Evolutionary conservation across 2,113 vertebrate species (phyloP).

Genomic region (Pseudopodoces humilis): DNA sequence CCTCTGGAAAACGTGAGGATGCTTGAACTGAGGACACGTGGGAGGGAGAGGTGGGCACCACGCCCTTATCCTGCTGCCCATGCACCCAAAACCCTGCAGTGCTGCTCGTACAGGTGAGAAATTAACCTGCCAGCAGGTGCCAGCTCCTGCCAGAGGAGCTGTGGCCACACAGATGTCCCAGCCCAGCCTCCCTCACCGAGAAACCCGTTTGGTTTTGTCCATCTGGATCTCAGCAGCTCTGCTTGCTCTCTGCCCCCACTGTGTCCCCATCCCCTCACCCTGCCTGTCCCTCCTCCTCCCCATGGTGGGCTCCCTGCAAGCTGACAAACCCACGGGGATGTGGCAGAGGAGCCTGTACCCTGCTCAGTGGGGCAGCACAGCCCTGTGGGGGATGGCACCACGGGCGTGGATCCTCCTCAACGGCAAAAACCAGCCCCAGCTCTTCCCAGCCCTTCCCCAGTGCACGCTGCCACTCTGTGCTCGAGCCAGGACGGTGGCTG

Average conservation of each 20-base stretch:
- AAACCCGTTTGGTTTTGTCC: neutral
- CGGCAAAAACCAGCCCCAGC: rapidly evolving
- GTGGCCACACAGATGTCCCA: neutral
- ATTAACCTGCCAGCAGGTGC: neutral
- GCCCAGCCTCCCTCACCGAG: neutral
- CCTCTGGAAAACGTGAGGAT: neutral
- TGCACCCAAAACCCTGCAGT: neutral
- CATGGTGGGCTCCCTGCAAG: neutral
- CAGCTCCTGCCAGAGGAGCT: neutral
- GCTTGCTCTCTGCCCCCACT: neutral
- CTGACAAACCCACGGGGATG: neutral
- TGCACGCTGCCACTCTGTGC: neutral
- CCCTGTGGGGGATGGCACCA: neutral
- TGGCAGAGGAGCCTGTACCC: neutral
- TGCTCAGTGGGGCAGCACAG: neutral
- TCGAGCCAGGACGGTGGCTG: neutral
- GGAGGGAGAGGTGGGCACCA: neutral
- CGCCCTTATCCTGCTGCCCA: neutral
- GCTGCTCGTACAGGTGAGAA: neutral
- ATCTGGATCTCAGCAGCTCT: neutral
- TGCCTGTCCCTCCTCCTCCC: neutral
- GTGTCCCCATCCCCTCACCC: neutral
- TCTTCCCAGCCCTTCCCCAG: neutral
- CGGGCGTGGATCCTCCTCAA: neutral
- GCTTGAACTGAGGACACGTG: neutral